phyloP scores from a whole-genome alignment of 2,888 invertebrate species.

The Chironomus tentans region DNA sequence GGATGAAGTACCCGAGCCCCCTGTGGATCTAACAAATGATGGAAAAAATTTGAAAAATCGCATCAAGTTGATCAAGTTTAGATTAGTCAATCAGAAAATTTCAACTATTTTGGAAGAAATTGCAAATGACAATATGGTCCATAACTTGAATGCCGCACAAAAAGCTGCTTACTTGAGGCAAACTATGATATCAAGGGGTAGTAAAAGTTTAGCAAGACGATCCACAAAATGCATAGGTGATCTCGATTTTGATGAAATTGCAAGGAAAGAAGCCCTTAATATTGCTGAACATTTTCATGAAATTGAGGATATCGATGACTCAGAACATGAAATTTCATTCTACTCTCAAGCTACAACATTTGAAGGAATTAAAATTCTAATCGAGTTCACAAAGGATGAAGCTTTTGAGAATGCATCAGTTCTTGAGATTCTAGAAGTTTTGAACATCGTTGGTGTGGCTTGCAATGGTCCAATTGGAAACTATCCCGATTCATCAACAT shows the following conservation, averaged over 20 bases:
- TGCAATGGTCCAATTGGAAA: constrained; percentile 5
- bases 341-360: not conserved
- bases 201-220: not conserved
- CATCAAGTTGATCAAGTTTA: not conserved
- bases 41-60: not conserved
- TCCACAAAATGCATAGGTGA: not conserved
- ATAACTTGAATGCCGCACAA: not conserved
- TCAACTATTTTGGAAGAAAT: not conserved
- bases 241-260: not conserved
- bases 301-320: not conserved
- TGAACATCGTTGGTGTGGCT: not conserved
- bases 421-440: not conserved
- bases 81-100: not conserved
- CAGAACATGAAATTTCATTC: not conserved
- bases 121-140: not conserved
- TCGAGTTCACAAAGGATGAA: not conserved
- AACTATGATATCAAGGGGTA: not conserved
- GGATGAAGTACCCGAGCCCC: not conserved
- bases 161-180: not conserved
- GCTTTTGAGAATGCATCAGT: not conserved
- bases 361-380: not conserved
- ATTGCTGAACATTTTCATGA: not conserved
- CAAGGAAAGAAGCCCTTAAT: not conserved
- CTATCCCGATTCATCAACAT: not conserved
- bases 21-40: not conserved